These are phyloP conservation scores for Craterocephalus amniculus DNA, from an alignment of 2,797 vertebrate species.

Conservation along the genomic window DNA sequence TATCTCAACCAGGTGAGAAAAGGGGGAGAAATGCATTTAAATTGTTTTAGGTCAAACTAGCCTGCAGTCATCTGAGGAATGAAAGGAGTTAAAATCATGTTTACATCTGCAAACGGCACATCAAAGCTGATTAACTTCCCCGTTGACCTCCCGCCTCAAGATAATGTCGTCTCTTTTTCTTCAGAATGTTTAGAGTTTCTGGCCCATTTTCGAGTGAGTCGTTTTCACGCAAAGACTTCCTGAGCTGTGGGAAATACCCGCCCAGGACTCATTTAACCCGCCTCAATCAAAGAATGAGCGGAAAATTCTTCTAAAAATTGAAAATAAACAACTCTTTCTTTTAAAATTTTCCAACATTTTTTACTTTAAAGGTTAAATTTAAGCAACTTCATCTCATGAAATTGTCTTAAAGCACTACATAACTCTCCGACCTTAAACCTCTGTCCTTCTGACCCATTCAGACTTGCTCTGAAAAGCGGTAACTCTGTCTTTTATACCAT, in stretches of 20 bases:
- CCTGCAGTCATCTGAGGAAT: neutral
- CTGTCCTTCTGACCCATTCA: too few species aligned
- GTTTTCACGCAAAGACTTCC: neutral
- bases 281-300: neutral
- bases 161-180: neutral
- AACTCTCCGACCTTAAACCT: too few species aligned
- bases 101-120: slow-evolving; percentile 6
- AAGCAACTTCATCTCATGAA: neutral
- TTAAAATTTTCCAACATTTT: neutral
- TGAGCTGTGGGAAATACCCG: neutral
- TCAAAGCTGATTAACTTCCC: slow-evolving; percentile 18
- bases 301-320: too few species aligned
- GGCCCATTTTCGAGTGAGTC: neutral
- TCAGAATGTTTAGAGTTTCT: neutral
- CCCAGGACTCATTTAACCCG: neutral
- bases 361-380: neutral
- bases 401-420: too few species aligned
- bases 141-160: neutral
- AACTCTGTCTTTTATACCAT: too few species aligned
- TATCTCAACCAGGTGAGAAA: slow-evolving; percentile 94
- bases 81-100: neutral
- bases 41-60: neutral
- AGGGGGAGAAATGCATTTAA: too few species aligned
- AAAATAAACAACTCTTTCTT: neutral
- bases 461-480: too few species aligned